Base-by-base conservation (phyloP, 1,140 invertebrate genomes). In the Archegozetes longisetosus region DNA sequence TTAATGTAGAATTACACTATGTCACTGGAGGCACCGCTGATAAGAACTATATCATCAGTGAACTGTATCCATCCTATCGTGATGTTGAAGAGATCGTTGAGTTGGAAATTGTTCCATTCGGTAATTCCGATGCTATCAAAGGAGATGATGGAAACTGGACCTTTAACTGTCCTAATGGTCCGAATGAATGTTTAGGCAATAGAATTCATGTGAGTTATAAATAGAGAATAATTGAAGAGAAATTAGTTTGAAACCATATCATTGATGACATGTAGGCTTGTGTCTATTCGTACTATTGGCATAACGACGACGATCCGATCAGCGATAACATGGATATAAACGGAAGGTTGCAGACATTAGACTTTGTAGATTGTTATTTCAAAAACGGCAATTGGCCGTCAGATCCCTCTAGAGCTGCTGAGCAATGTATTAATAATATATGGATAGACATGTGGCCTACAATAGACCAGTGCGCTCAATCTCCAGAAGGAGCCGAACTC, bases 61-160 rank as follows among this genome's bases (percentile, higher is more conserved):
- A 61, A 48, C 24, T 61, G n/a, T 61, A 61, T 58, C 60, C 60
- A 9, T n/a, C 58, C 24, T 61, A 61, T 52, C 27, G 60, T 23
- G 14, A 58, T 26, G 1, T 61, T 13, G 59, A 61, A 25, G 59
- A 61, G 20, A 61, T 61, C 9, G n/a, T 61, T 22, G 59, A 61
- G 25, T 22, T 61, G n/a, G 60, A 61, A 20, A 27, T 60, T 3
- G 24, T 61, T n/a, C 57, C 59, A 57, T 60, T 25, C 32, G 59
- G 58, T 2, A 9, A 22, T 61, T n/a, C 47, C 4, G 29, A 48
- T 2, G 4, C 48, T 2, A 3, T 28, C 12, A 23, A 26, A 12
- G 24, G 20, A 22, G 3, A 55, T 17, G 3, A 60, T 20, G 26
- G n/a, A 17, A 61, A 58, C 26, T 58, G 14, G 4, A 51, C 47